phyloP scores from a whole-genome alignment of 2,113 vertebrate genomes.

The Xiphias gladius region DNA sequence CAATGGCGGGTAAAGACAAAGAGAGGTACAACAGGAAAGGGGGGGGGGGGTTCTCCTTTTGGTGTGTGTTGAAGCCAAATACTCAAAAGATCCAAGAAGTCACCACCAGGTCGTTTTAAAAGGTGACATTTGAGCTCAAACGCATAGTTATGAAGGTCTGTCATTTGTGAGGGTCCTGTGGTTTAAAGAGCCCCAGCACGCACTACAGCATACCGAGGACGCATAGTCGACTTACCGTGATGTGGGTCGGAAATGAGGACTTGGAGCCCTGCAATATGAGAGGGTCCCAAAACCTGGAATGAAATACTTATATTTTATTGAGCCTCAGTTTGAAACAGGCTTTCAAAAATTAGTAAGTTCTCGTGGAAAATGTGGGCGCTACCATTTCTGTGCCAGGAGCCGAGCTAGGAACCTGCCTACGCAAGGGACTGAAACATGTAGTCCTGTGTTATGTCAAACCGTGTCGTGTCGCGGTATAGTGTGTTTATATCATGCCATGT shows the following conservation, averaged over 20 bases:
- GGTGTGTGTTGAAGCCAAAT: no score
- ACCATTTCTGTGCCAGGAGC: background rate
- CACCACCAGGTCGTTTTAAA: background rate
- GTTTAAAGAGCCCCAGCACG: background rate
- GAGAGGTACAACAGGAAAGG: conserved; percentile 27
- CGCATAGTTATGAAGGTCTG: conserved; percentile 18
- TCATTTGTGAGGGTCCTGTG: conserved; percentile 31
- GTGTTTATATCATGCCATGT: background rate
- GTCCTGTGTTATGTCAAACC: background rate
- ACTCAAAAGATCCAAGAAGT: no score
- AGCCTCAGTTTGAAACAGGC: background rate
- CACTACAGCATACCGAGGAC: background rate
- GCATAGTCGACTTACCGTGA: background rate
- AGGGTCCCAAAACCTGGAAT: background rate
- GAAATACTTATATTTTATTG: background rate
- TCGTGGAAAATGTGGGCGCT: background rate
- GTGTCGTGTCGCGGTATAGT: background rate
- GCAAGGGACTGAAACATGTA: background rate
- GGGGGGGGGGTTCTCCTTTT: no score
- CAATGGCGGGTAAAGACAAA: conserved; percentile 40
- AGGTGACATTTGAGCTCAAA: background rate
- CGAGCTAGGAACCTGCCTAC: background rate
- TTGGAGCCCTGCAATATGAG: background rate
- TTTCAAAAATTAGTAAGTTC: background rate
- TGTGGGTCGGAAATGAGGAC: background rate